Conservation (phyloP, 2,888 invertebrate genomes). For the Tethea ocularis region DNA sequence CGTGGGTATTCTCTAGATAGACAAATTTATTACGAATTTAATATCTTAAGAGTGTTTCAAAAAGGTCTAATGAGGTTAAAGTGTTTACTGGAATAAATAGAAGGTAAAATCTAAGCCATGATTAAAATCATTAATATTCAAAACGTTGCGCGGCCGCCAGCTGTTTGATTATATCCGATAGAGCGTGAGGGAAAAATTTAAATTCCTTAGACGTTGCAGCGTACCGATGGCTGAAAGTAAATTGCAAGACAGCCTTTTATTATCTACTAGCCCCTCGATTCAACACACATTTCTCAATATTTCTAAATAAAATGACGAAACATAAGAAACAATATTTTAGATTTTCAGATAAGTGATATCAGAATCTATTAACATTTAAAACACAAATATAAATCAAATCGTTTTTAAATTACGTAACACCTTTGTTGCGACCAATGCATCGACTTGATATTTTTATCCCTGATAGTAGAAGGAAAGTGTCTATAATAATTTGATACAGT, state of each 20-base stretch:
- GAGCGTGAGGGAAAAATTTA: constrained; percentile 57
- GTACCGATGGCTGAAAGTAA: constrained; percentile 44
- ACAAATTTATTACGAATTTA: not conserved
- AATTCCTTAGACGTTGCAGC: constrained; percentile 56
- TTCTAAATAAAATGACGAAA: too few relatives aligned
- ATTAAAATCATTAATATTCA: constrained; percentile 65
- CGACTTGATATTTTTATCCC: too few relatives aligned
- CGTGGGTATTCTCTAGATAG: not conserved
- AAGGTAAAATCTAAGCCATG: constrained; percentile 45
- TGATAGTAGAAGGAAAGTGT: constrained; percentile 6
- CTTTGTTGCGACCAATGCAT: too few relatives aligned
- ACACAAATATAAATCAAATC: too few relatives aligned
- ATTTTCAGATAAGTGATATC: too few relatives aligned
- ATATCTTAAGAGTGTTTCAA: not conserved
- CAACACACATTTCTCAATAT: not conserved
- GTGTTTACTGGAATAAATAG: constrained; percentile 10
- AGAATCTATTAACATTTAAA: too few relatives aligned
- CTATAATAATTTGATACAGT: constrained; percentile 51
- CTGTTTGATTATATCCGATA: constrained; percentile 69
- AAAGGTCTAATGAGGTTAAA: constrained; percentile 2
- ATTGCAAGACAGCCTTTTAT: constrained; percentile 51
- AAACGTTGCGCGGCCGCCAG: constrained; percentile 56
- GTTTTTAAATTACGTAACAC: too few relatives aligned
- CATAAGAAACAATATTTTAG: too few relatives aligned
- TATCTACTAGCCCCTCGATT: constrained; percentile 33